phyloP scores from a whole-genome alignment of 1,140 invertebrate species.

The Drosophila mauritiana region DNA sequence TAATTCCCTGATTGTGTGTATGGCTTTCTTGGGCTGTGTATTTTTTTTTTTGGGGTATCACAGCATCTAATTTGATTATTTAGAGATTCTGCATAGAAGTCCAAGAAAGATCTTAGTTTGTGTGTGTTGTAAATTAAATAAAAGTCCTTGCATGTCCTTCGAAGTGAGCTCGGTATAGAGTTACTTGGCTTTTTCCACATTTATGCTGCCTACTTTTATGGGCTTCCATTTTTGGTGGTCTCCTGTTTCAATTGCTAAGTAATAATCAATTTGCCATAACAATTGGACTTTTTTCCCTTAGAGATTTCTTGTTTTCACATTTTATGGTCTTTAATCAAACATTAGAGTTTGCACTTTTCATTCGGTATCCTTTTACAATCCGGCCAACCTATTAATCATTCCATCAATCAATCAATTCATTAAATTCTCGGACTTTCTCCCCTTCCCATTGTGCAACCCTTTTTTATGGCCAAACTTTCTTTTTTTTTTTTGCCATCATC shows the following conservation, averaged over 20 bases:
- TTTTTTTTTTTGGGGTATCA: neutral
- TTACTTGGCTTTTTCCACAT: neutral
- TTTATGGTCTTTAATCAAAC: conserved; percentile 2
- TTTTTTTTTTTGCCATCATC: neutral
- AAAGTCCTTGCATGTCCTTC: neutral
- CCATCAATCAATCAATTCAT: conserved; percentile 45
- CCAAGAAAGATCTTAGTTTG: too few species aligned
- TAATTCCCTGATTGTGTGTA: conserved; percentile 34
- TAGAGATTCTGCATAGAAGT: conserved; percentile 10
- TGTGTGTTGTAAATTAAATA: neutral
- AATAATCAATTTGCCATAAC: neutral
- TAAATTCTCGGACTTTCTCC: conserved; percentile 4
- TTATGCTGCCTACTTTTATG: neutral
- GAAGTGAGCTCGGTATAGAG: too few species aligned
- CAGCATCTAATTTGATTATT: conserved; percentile 30
- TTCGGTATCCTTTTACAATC: too few species aligned
- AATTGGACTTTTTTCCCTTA: too few species aligned
- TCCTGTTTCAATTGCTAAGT: too few species aligned
- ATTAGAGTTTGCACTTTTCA: neutral
- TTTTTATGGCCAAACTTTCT: conserved; percentile 11
- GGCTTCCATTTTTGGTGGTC: neutral
- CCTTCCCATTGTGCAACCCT: neutral
- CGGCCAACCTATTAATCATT: conserved; percentile 31
- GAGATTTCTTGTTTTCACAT: neutral
- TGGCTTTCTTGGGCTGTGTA: conserved; percentile 9